Conservation (phyloP, 2,797 vertebrate species). For the Lepus townsendii region DNA sequence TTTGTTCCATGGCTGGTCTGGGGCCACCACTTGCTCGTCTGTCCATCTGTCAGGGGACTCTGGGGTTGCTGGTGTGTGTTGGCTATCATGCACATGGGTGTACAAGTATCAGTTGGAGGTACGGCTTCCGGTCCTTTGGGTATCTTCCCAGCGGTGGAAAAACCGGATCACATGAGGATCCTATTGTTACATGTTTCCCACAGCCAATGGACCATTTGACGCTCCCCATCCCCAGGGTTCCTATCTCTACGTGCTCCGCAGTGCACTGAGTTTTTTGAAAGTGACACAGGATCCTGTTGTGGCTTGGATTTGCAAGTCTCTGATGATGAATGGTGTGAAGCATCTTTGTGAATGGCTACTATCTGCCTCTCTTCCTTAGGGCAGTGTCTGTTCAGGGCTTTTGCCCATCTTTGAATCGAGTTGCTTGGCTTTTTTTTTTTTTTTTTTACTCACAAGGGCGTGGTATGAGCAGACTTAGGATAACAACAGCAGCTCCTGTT, state of each 20-base stretch:
- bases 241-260: no score
- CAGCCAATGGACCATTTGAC: no score
- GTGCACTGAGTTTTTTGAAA: no score
- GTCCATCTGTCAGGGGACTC: not conserved
- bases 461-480: not conserved
- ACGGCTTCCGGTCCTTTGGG: not conserved
- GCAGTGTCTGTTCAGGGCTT: not conserved
- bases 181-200: not conserved
- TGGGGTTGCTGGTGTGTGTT: not conserved
- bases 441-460: not conserved
- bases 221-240: fast-evolving
- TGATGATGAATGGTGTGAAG: not conserved
- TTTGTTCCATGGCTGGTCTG: not conserved
- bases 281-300: not conserved
- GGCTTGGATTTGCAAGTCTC: not conserved
- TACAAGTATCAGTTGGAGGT: not conserved
- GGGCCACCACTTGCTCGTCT: not conserved
- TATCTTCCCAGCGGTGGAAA: not conserved
- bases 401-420: not conserved
- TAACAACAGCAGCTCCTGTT: not conserved
- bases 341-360: not conserved
- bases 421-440: not conserved
- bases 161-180: not conserved
- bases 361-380: not conserved
- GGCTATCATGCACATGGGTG: not conserved